Evolutionary conservation across 1,140 invertebrate genomes (phyloP), one percentile per base, ranked within the genome.

Genomic region (Akabosia matsudoensis): DNA sequence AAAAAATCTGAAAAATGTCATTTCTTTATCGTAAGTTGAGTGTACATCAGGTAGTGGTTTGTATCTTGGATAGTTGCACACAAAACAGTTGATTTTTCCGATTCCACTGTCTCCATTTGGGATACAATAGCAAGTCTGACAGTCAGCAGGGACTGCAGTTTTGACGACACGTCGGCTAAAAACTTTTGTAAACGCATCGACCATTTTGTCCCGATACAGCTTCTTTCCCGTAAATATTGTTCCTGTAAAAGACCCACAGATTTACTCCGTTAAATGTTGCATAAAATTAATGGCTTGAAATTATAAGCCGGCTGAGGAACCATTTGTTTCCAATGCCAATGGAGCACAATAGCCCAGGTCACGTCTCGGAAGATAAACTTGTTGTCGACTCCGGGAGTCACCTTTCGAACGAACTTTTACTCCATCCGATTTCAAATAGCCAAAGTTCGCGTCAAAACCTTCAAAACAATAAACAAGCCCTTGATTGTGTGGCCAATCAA

Each of bases 321-420:
- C 95, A 81, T 95, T 93, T 0, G 92, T 93, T 82, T 94, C 91
- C 73, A 95, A 81, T 0, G 94, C 91, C 4, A 97, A 85, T 0
- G 91, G 90, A 0, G 89, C 89, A 83, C 94, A 97, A n/a, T 91
- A 88, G 31, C 92, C 92, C 13, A 93, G 84, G 52, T 89, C 88
- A 73, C 88, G 90, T 82, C 92, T 93, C 0, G 93, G 90, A 31
- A 93, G 83, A 74, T 88, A 90, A 0, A 94, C 88, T 84, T 93
- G 90, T 56, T 89, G 88, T 54, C 90, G 86, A 13, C 94, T 85
- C 51, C 89, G 89, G 0, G 84, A 82, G 81, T 94, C 91, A 0
- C 92, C 92, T 1, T 85, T 85, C 1, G 92, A 82, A 1, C 84
- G 70, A 1, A 78, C 82, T 75, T 89, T 89, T 24, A 90, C 67